Evolutionary conservation across 2,797 vertebrate genomes (phyloP).

Genomic region (Mionectes olivaceus): DNA sequence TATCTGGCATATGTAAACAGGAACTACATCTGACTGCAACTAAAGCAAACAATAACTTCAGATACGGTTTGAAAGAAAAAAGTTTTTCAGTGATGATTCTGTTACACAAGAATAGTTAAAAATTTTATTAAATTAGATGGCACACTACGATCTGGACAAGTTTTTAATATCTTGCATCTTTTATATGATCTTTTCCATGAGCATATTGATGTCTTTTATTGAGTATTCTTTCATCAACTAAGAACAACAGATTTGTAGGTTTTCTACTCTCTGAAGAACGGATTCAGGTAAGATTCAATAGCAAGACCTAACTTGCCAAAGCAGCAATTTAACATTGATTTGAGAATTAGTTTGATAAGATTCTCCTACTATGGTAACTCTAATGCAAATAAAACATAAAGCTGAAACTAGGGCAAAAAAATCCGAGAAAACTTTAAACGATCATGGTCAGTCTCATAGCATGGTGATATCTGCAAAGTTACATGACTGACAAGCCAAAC

Average conservation of each 20-base stretch:
- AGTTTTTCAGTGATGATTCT: not conserved
- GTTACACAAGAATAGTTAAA: not conserved
- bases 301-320: not conserved
- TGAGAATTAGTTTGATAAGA: not conserved
- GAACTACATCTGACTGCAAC: not conserved
- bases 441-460: not conserved
- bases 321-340: not conserved
- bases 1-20: not conserved
- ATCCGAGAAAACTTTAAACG: not conserved
- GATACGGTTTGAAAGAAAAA: not conserved
- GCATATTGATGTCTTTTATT: not conserved
- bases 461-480: constrained; percentile 32
- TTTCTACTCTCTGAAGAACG: not conserved
- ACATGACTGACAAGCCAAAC: constrained; percentile 29
- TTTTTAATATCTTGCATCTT: not conserved
- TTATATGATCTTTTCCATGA: not conserved
- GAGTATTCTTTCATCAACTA: not conserved
- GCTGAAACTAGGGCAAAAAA: not conserved
- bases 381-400: not conserved
- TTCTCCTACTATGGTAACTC: not conserved
- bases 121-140: not conserved
- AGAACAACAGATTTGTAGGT: not conserved
- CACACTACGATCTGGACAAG: not conserved
- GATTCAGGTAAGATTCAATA: not conserved
- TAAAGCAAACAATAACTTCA: not conserved